Evolutionary conservation across 2,797 vertebrate species (phyloP).

Genomic region (Neomorphus geoffroyi): DNA sequence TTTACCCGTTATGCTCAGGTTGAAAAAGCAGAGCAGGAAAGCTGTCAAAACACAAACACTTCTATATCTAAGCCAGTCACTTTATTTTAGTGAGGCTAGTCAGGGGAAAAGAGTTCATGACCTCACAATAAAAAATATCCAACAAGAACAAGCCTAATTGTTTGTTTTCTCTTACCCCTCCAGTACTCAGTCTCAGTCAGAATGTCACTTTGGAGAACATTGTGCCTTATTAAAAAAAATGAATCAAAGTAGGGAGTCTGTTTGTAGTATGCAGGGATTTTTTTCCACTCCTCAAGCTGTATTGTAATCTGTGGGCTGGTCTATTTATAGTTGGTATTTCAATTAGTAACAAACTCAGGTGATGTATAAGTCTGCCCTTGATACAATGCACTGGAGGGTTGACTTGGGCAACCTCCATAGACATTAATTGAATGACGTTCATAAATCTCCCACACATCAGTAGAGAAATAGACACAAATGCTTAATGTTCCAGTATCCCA

Average conservation of each 20-base stretch:
- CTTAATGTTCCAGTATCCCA: background rate
- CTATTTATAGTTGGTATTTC: background rate
- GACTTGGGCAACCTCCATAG: background rate
- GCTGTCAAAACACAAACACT: conserved; percentile 53
- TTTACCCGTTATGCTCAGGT: conserved; percentile 4
- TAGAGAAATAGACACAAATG: background rate
- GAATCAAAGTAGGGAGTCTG: background rate
- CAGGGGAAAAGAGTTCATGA: background rate
- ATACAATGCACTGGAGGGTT: background rate
- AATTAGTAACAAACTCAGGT: background rate
- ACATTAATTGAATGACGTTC: background rate
- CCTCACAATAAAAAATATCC: background rate
- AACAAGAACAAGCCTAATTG: background rate
- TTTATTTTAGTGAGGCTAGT: conserved; percentile 29
- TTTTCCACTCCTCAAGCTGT: background rate
- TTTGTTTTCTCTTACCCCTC: background rate
- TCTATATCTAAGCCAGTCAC: conserved; percentile 5
- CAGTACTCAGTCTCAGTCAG: background rate
- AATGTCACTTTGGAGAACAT: background rate
- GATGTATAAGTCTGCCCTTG: background rate
- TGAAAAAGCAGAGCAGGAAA: conserved; percentile 26
- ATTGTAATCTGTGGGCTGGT: background rate
- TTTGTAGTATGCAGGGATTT: background rate
- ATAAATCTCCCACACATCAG: background rate
- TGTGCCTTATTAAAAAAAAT: background rate